These are phyloP conservation scores for Altica lythri DNA, from an alignment of 2,888 invertebrate species.

Conservation along the genomic window DNA sequence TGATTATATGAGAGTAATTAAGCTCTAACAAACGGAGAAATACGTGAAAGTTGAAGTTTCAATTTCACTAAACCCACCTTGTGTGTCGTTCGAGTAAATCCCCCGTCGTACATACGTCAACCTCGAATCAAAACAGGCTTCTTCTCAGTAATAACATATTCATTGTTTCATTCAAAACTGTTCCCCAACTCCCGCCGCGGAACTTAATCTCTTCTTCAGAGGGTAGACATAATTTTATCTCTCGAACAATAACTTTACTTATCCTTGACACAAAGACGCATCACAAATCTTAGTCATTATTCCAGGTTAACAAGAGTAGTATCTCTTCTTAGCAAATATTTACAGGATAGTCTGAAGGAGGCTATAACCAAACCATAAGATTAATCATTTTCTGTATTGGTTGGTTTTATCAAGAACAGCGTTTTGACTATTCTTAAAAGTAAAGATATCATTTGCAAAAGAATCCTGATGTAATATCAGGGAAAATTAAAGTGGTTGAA, in stretches of 20 bases:
- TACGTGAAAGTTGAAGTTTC: constrained; percentile 20
- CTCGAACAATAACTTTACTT: constrained; percentile 46
- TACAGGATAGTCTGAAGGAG: too few relatives aligned
- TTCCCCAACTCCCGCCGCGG: constrained; percentile 27
- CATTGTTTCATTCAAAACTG: constrained; percentile 34
- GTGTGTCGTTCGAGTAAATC: constrained; percentile 27
- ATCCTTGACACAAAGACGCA: constrained; percentile 51
- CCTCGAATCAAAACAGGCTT: constrained; percentile 33
- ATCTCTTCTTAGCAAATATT: constrained; percentile 22
- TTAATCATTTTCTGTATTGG: too few relatives aligned
- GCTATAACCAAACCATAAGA: too few relatives aligned
- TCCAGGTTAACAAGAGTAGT: constrained; percentile 52
- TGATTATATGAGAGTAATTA: constrained; percentile 13
- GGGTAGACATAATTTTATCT: constrained; percentile 42
- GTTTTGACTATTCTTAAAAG: too few relatives aligned
- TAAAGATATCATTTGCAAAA: too few relatives aligned
- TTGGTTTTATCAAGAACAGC: too few relatives aligned
- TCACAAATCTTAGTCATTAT: constrained; percentile 55
- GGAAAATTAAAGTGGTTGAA: too few relatives aligned
- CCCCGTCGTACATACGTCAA: constrained; percentile 32
- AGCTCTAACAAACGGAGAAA: constrained; percentile 13
- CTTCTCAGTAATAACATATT: constrained; percentile 32
- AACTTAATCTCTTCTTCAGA: constrained; percentile 37
- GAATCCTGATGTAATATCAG: too few relatives aligned
- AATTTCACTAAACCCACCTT: constrained; percentile 28